Evolutionary conservation across 2,113 vertebrate species (phyloP), one percentile per base, ranked within the genome.

Genomic region (Microtus montanus): DNA sequence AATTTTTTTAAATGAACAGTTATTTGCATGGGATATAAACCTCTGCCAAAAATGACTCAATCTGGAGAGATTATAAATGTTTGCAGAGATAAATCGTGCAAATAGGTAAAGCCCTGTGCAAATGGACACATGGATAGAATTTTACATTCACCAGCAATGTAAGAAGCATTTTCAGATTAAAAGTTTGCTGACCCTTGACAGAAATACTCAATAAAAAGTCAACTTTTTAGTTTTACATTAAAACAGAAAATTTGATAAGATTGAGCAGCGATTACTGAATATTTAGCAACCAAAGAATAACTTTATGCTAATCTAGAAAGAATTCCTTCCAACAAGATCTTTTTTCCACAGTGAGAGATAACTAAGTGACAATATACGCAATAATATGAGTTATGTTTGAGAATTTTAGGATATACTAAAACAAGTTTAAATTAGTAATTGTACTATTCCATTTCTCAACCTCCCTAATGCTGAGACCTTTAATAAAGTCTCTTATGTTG

Each of bases 81-180:
- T 96, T 94, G 77, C 17, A 28, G 35, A 96, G 47, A 68, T 28
- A 13, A 44, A 17, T 68, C 75, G 82, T 88, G 73, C 49, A 86
- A 86, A 94, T 95, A 30, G 44, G n/a, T 64, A n/a, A 71, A 89
- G 70, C 82, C n/a, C 2, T 95, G 64, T 82, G 9, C 52, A 92
- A 82, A 93, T 64, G 47, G 24, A 52, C 88, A 86, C 10, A 91
- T 91, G 47, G 41, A 85, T 47, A 93, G 38, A 93, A 89, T 91
- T 75, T 86, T 58, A 79, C 47, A 74, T 75, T 88, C 38, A 94
- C 11, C 78, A 13, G n/a, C 47, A 88, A 82, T 90, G 74, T 68
- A 52, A 64, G 64, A 74, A 92, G 52, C 6, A 58, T 73, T 63
- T 94, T 58, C 74, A 54, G n/a, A 75, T 47, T 44, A 64, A 88